Base-by-base conservation (phyloP, 2,797 vertebrate genomes). In the Esox masquinongy region DNA sequence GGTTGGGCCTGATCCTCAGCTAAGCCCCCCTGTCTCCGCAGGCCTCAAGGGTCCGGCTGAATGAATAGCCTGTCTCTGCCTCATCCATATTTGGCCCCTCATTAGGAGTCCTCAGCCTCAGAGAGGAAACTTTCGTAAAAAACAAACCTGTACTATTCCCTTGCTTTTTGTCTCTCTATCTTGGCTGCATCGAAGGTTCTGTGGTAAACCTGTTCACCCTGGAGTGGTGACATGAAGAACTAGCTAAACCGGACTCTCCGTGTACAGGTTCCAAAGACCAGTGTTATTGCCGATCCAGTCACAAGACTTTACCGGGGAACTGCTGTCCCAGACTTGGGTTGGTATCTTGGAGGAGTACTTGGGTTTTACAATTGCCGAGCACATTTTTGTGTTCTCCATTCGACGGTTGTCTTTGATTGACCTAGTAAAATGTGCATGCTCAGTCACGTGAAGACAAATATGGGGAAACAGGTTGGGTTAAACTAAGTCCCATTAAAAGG, bases 11-110 rank as follows among this genome's bases (percentile, higher is more conserved):
- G 56, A 51, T 71, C 26, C 76, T 66, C 36, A 47, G 78, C 84
- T 87, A 77, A 76, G 76, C 77, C 84, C 63, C 43, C 5, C 83
- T 76, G 6, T 26, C 39, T 69, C 82, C 81, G 73, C 22, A 68
- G 78, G 87, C 84, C 91, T 83, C 86, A 36, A 73, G 87, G 82
- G 88, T 82, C 85, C 83, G 4, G 16, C 12, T 82, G 77, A 87
- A 92, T 90, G 87, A 92, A 93, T 93, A 88, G 86, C 88, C 88
- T 78, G 88, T 90, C 88, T 86, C 71, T 77, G 80, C 82, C 76
- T 87, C 90, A 90, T 92, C 90, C 88, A 91, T 91, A 92, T 88
- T 80, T 67, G 87, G 80, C 79, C 81, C 81, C 88, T 91, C 90
- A 93, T 94, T 92, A 92, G 90, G 88, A 91, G 86, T 22, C 78